These are phyloP conservation scores for Hedya salicella DNA, from an alignment of 2,888 invertebrate genomes.

Conservation along the genomic window DNA sequence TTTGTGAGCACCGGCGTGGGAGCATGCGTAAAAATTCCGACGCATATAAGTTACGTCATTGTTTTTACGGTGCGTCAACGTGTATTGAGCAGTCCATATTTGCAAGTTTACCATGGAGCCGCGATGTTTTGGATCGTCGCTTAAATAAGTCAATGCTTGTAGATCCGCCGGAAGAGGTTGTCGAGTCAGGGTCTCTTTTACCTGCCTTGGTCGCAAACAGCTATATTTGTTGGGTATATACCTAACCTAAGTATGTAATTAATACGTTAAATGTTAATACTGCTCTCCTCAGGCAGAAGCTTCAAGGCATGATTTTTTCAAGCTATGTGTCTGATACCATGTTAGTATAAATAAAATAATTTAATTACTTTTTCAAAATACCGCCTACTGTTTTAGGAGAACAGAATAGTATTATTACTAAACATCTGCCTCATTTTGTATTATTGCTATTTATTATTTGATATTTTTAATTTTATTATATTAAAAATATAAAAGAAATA, in stretches of 20 bases:
- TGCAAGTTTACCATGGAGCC: too few species aligned
- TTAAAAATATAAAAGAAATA: constrained; percentile 1
- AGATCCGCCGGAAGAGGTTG: not conserved
- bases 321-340: too few species aligned
- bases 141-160: not conserved
- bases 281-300: not conserved
- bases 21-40: too few species aligned
- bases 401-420: constrained; percentile 1
- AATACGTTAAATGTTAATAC: not conserved
- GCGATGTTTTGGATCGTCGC: too few species aligned
- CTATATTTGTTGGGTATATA: not conserved
- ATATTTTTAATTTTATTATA: constrained; percentile 18
- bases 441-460: constrained; percentile 27
- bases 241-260: not conserved
- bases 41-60: too few species aligned
- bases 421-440: constrained; percentile 33
- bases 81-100: too few species aligned
- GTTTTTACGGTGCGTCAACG: too few species aligned
- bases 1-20: too few species aligned
- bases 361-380: too few species aligned
- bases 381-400: too few species aligned
- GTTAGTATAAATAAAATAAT: too few species aligned
- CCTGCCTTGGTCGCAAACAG: not conserved
- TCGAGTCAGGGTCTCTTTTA: not conserved
- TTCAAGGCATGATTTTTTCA: too few species aligned